Evolutionary conservation across 2,888 invertebrate genomes (phyloP).

Genomic region (Cryptus armator): DNA sequence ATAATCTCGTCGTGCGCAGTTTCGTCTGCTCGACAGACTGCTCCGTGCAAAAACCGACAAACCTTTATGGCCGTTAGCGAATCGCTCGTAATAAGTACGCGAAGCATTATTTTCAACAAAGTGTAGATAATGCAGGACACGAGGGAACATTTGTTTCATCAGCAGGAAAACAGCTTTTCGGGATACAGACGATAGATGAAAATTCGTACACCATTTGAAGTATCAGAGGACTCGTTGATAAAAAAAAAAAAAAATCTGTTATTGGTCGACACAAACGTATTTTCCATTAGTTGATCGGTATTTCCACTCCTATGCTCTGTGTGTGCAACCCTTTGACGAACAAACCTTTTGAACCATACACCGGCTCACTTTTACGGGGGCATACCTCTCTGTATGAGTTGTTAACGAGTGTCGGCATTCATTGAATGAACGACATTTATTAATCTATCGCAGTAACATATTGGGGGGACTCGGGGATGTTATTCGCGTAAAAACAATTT

Average conservation of each 20-base stretch:
- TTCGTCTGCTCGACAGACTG: neutral
- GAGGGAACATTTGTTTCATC: neutral
- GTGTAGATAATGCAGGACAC: neutral
- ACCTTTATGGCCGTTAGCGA: neutral
- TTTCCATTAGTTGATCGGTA: slow-evolving; percentile 8
- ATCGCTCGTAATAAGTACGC: neutral
- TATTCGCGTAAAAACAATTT: neutral
- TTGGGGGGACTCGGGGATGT: neutral
- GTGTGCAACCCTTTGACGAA: neutral
- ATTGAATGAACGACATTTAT: too few relatives aligned
- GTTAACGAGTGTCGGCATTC: neutral
- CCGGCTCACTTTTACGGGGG: neutral
- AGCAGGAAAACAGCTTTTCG: neutral
- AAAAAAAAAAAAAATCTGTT: neutral
- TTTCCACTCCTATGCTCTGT: neutral
- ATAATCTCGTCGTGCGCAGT: neutral
- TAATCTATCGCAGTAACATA: too few relatives aligned
- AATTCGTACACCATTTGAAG: neutral
- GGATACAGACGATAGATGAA: neutral
- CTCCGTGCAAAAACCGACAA: neutral
- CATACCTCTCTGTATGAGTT: neutral
- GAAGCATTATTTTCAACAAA: neutral
- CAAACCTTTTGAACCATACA: slow-evolving; percentile 2
- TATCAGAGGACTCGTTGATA: neutral
- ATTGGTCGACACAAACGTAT: neutral